phyloP scores from a whole-genome alignment of 2,113 vertebrate genomes.

The Myotis lucifugus region DNA sequence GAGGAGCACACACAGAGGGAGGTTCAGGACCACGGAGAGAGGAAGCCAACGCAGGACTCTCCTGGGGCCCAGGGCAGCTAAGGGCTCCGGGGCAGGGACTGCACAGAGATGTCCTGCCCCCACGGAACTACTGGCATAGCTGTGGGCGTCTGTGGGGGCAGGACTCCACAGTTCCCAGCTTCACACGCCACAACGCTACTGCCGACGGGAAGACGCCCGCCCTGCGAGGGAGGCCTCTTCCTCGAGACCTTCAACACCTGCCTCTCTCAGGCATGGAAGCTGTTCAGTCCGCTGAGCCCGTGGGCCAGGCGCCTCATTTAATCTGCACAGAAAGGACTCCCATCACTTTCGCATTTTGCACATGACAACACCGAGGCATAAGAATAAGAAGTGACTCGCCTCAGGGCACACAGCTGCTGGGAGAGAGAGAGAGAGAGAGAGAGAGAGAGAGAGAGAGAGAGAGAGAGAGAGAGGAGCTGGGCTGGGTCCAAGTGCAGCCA shows the following conservation, averaged over 20 bases:
- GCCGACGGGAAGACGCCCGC: neutral
- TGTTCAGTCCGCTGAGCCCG: neutral
- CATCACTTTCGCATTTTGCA: neutral
- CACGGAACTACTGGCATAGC: too few relatives aligned
- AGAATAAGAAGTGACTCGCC: neutral
- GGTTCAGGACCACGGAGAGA: neutral
- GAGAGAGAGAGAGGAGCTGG: neutral
- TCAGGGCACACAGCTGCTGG: neutral
- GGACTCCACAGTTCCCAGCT: neutral
- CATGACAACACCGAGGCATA: neutral
- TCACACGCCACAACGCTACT: neutral
- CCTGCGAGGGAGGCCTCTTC: neutral
- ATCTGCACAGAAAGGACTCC: neutral
- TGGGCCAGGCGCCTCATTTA: neutral
- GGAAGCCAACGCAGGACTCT: neutral
- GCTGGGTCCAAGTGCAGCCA: neutral
- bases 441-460: neutral
- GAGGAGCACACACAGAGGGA: neutral
- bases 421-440: neutral
- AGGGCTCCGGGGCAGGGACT: neutral
- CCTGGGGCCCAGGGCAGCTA: neutral
- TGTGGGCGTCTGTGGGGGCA: neutral
- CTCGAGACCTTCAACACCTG: neutral
- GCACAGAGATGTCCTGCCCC: neutral
- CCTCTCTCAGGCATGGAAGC: neutral